Evolutionary conservation across 2,888 invertebrate genomes (phyloP).

Genomic region (Callinectes sapidus): DNA sequence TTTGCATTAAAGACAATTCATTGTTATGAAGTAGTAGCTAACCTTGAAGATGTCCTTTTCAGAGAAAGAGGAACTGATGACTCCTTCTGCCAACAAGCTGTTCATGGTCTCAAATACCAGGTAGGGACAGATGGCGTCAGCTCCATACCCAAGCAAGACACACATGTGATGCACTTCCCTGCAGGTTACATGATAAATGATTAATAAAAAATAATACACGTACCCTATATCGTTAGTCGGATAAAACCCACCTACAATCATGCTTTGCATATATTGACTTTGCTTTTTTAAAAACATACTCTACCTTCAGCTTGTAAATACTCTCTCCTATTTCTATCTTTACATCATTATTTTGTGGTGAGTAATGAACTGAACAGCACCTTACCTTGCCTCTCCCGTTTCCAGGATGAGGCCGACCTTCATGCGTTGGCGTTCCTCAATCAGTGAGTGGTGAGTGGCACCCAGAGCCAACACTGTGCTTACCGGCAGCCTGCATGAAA

Average conservation of each 20-base stretch:
- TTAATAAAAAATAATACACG: background rate
- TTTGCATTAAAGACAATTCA: slow-evolving; percentile 46
- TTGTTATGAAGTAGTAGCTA: slow-evolving; percentile 66
- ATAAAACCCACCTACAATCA: too few relatives aligned
- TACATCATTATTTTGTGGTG: background rate
- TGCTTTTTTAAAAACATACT: background rate
- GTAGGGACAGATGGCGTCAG: slow-evolving; percentile 98
- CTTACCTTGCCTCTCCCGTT: slow-evolving; percentile 94
- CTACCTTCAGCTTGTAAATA: background rate
- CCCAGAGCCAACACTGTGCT: slow-evolving; percentile 91
- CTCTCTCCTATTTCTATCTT: too few relatives aligned
- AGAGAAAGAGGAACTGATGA: slow-evolving; percentile 85
- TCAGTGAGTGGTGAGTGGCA: slow-evolving; percentile 95
- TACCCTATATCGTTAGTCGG: too few relatives aligned
- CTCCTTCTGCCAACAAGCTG: slow-evolving; percentile 89
- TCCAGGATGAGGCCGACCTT: slow-evolving; percentile 96
- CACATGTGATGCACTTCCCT: slow-evolving; percentile 94
- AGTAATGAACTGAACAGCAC: background rate
- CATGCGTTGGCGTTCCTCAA: slow-evolving; percentile 95
- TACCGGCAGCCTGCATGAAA: slow-evolving; percentile 81
- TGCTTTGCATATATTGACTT: too few relatives aligned
- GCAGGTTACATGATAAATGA: slow-evolving; percentile 67
- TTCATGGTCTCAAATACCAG: slow-evolving; percentile 95
- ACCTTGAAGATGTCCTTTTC: slow-evolving; percentile 87
- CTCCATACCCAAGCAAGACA: slow-evolving; percentile 95